Evolutionary conservation across 2,113 vertebrate species (phyloP).

Genomic region (Scomber colias): DNA sequence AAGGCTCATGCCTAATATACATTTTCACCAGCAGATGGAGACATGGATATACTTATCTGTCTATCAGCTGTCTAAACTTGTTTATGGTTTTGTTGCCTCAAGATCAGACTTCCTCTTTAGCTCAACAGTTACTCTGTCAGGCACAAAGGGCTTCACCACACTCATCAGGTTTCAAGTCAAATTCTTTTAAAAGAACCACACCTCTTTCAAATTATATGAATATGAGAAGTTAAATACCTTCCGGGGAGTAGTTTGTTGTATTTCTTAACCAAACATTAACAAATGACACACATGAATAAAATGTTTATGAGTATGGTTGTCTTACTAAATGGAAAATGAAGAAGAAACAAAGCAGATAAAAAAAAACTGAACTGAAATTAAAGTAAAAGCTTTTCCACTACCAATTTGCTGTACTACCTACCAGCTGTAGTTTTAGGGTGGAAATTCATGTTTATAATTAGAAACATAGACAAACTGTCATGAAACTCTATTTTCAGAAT

Average conservation of each 20-base stretch:
- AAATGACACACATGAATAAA: slow-evolving; percentile 77
- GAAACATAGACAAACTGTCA: no score
- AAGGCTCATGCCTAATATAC: neutral
- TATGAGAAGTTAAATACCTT: no score
- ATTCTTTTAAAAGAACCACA: neutral
- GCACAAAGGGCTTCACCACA: neutral
- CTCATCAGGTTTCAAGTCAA: neutral
- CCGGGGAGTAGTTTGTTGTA: no score
- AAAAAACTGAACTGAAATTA: neutral
- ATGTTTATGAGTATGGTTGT: slow-evolving; percentile 85
- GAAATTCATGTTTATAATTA: no score
- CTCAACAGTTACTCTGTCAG: neutral
- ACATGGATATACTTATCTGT: neutral
- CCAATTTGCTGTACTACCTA: no score
- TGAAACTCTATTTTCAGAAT: no score
- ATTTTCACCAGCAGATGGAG: slow-evolving; percentile 53
- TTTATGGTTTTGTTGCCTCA: neutral
- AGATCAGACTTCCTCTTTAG: neutral
- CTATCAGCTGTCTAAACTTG: neutral
- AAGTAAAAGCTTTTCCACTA: neutral
- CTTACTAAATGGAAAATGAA: slow-evolving; percentile 60
- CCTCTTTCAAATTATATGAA: neutral
- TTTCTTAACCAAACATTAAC: no score
- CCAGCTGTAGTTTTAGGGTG: no score
- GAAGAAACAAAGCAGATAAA: slow-evolving; percentile 15